Base-by-base conservation (phyloP, 2,797 vertebrate species). In the Sebastiscus albofasciatus region DNA sequence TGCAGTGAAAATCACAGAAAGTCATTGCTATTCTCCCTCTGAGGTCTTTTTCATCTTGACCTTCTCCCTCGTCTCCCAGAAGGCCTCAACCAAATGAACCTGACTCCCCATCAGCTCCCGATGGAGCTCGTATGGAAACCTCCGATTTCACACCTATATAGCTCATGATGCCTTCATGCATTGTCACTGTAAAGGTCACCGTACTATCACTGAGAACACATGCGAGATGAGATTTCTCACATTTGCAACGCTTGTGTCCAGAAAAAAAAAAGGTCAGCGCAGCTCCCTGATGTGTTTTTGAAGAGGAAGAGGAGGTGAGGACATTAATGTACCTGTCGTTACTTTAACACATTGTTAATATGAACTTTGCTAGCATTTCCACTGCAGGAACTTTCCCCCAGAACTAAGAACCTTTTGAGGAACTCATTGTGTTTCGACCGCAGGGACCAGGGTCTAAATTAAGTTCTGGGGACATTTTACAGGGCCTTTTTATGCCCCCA, bases 211-310 rank as follows among this genome's bases (percentile, higher is more conserved):
- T 4, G 4, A 12, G 26, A 61, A 77, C 55, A 7, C 27, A 72
- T 54, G 67, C 8, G 0, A 56, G 77, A 80, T 49, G 73, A 52
- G 10, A 58, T 86, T 81, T 84, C 75, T 74, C 82, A 78, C 89
- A 64, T 75, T 54, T 55, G 20, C 55, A 67, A 72, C 56, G 59
- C 70, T 62, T 61, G 39, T 4, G 34, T 54, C 13, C 16, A 20
- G 66, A 34, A 59, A 64, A 10, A 62, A 77, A 86, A 84, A 42
- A 16, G 83, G 83, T 82, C 80, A 84, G 1, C 6, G 31, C 2
- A 60, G 33, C 65, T 68, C 56, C 10, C 5, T 39, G 67, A 18
- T 11, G 77, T n/a, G 36, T 20, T 11, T 52, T 14, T 14, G n/a
- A 67, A 24, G 29, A 49, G 52, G 59, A 24, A 3, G 33, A 61